Percentiles rank a stretch among this genome's conserved stretches.
Evolutionary conservation across 1,140 invertebrate genomes (phyloP).

Genomic region (Cotesia chilonis): DNA sequence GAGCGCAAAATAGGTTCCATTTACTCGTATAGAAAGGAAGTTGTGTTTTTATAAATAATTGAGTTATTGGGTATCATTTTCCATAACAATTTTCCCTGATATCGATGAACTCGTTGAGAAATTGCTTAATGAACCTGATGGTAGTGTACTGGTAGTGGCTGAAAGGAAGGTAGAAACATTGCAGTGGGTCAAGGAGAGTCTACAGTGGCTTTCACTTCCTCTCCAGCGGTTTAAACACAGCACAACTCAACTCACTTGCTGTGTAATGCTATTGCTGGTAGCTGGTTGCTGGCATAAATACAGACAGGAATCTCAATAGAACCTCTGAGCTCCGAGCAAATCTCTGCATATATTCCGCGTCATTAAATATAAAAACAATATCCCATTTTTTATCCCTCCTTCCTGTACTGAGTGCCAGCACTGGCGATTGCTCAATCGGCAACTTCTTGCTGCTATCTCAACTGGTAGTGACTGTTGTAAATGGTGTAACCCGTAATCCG

Average conservation of each 20-base stretch:
- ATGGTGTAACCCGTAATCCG: no score
- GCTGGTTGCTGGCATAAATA: not conserved
- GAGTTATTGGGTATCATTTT: slow-evolving; percentile 6
- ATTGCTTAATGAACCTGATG: slow-evolving; percentile 65
- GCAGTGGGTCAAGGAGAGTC: slow-evolving; percentile 67
- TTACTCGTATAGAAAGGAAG: not conserved
- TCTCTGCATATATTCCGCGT: no score
- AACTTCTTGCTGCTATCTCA: no score
- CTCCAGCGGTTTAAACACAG: slow-evolving; percentile 46
- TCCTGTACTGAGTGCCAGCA: not conserved
- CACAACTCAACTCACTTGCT: slow-evolving; percentile 26
- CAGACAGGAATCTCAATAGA: not conserved
- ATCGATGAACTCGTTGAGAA: slow-evolving; percentile 46
- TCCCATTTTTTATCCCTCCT: not conserved
- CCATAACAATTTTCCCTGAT: slow-evolving; percentile 26
- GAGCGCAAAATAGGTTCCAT: not conserved
- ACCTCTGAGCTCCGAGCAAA: not conserved
- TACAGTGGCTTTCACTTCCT: slow-evolving; percentile 63
- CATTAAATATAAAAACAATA: slow-evolving; percentile 9
- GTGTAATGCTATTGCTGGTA: not conserved
- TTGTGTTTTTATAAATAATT: not conserved
- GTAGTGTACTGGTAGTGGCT: slow-evolving; percentile 38
- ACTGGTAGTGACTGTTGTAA: no score
- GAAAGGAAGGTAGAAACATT: slow-evolving; percentile 66
- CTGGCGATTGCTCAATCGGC: not conserved